These are phyloP conservation scores for Halcyon malimbica DNA, from an alignment of 2,113 vertebrate species.

Conservation along the genomic window DNA sequence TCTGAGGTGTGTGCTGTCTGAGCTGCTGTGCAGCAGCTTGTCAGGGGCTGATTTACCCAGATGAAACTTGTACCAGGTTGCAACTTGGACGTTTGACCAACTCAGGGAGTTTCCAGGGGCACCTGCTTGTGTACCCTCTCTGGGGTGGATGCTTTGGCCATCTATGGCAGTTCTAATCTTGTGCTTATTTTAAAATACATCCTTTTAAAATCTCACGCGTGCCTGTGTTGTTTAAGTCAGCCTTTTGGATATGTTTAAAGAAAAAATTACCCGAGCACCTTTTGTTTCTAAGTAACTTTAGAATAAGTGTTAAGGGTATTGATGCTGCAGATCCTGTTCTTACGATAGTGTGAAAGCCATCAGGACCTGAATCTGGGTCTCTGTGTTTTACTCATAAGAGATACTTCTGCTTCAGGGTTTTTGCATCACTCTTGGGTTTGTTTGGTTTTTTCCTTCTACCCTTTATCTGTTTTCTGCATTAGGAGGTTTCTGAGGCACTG, in stretches of 20 bases:
- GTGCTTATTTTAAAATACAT: neutral
- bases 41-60: neutral
- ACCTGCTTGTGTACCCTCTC: neutral
- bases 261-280: neutral
- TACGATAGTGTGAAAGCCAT: fast-evolving
- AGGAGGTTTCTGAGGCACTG: neutral
- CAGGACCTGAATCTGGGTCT: neutral
- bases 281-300: neutral
- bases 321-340: neutral
- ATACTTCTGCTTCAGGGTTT: neutral
- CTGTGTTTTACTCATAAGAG: neutral
- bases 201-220: neutral
- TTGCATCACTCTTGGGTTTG: neutral
- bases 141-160: neutral
- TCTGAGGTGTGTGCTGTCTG: neutral
- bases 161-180: neutral
- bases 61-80: neutral
- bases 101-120: neutral
- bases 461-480: neutral
- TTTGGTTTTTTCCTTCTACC: neutral
- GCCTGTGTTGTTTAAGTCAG: neutral
- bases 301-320: neutral
- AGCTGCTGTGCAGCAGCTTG: neutral
- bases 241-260: neutral
- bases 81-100: fast-evolving